Percentiles rank a stretch among this genome's conserved stretches.
phyloP scores from a whole-genome alignment of 2,888 invertebrate genomes.

The Autographa gamma region DNA sequence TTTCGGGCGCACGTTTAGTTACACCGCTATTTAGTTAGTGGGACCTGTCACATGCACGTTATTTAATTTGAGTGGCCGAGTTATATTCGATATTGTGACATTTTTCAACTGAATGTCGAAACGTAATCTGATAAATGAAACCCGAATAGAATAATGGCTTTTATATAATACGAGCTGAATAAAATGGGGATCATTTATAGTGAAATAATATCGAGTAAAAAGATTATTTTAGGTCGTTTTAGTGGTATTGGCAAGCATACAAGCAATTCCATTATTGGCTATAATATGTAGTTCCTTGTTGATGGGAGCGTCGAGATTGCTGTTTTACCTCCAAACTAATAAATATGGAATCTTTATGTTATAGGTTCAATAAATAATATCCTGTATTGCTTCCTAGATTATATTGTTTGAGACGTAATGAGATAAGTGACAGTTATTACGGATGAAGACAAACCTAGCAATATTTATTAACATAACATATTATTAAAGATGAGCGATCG shows the following conservation, averaged over 20 bases:
- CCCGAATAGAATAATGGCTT: neutral
- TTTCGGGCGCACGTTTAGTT: constrained; percentile 19
- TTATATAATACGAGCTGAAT: constrained; percentile 2
- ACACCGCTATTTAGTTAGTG: constrained; percentile 31
- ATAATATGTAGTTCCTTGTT: constrained; percentile 6
- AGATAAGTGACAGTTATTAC: too few relatives aligned
- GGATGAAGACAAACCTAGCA: too few relatives aligned
- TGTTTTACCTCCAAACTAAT: constrained; percentile 6
- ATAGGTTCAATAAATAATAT: neutral
- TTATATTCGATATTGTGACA: constrained; percentile 24
- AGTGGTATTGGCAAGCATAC: constrained; percentile 4
- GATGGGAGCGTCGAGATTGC: neutral
- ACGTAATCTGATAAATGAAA: constrained; percentile 17
- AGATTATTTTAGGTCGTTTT: neutral
- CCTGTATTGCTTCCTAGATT: too few relatives aligned
- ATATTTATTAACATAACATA: too few relatives aligned
- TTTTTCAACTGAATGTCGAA: constrained; percentile 21
- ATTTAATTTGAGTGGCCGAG: constrained; percentile 22
- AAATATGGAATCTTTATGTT: neutral
- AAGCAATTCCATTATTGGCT: constrained; percentile 1
- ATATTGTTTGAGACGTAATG: too few relatives aligned
- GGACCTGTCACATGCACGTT: constrained; percentile 40
- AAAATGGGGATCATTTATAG: neutral
- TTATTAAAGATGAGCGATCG: too few relatives aligned
- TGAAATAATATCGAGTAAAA: neutral